Percentiles rank a stretch among this genome's conserved stretches.
Conservation (phyloP, 2,888 invertebrate genomes). For the Antheraea yamamai region DNA sequence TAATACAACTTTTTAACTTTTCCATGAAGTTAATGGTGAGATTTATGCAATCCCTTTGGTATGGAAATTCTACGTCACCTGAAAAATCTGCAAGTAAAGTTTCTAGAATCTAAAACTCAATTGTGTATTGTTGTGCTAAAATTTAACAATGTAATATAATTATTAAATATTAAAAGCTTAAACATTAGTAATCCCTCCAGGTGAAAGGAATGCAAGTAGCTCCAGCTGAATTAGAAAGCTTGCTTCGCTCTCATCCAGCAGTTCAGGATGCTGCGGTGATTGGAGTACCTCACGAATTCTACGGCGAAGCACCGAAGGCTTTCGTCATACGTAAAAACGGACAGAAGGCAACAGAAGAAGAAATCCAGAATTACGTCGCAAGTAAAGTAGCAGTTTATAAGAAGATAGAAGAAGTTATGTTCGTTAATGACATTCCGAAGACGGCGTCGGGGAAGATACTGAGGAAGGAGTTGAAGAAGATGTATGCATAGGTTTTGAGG, state of each 20-base stretch:
- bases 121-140: not conserved
- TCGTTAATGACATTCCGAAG: slow-evolving; percentile 88
- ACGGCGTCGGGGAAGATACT: slow-evolving; percentile 91
- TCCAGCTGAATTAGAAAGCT: slow-evolving; percentile 93
- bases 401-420: slow-evolving; percentile 85
- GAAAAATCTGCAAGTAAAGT: no score
- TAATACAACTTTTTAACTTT: no score
- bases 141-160: not conserved
- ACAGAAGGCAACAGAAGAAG: slow-evolving; percentile 67
- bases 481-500: slow-evolving; percentile 50
- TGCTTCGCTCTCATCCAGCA: slow-evolving; percentile 87
- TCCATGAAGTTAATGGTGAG: no score
- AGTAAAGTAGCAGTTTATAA: slow-evolving; percentile 90
- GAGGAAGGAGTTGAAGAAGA: slow-evolving; percentile 83
- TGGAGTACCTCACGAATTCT: slow-evolving; percentile 86
- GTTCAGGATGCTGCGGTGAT: slow-evolving; percentile 93
- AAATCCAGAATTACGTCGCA: slow-evolving; percentile 81
- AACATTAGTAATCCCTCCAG: slow-evolving; percentile 37
- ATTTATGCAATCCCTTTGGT: no score
- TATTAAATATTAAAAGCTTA: not conserved
- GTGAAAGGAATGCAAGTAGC: slow-evolving; percentile 91
- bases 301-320: slow-evolving; percentile 91
- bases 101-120: no score
- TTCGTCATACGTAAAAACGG: slow-evolving; percentile 85
- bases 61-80: no score